Base-by-base conservation (phyloP, 2,113 vertebrate genomes). In the Pseudopipra pipra region DNA sequence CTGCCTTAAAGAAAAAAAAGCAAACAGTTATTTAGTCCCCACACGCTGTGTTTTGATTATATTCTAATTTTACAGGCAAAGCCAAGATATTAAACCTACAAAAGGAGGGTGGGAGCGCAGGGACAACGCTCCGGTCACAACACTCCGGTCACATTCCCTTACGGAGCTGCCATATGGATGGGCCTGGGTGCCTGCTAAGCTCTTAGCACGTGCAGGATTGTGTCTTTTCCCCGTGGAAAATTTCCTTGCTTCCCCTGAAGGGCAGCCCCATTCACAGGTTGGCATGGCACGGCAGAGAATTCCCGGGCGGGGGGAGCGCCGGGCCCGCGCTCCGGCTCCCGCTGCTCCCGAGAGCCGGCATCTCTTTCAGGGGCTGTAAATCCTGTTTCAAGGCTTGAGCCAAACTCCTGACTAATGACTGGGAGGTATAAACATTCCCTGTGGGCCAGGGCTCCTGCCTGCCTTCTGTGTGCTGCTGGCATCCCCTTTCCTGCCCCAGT, bases 141-240 rank as follows among this genome's bases (percentile, higher is more conserved):
- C 3, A 5, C 5, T 4, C 14, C 4, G 7, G 28, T 15, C 11
- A 11, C 33, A 0, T 37, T 79, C 46, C 35, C 35, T 33, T 20
- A 8, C 0, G 2, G 37, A 21, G 37, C 67, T 58, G 39, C 5
- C 6, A 8, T 23, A 3, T n/a, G 6, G n/a, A n/a, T 13, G 75
- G 56, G 49, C 54, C 51, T 12, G 11, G 31, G 8, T 18, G 20
- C 1, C 5, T 66, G 55, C 85, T 31, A 0, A 68, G 31, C 47
- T 72, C 21, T 25, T 41, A 24, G 65, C 35, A 52, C 15, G 7
- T 6, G 25, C 58, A 33, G 6, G n/a, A 4, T 44, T 78, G 46
- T n/a, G 11, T 19, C 63, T 43, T 65, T 30, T 12, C 54, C 22
- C 35, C 24, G 0, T 49, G 54, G 41, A 46, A 7, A 19, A 37